Base-by-base conservation (phyloP, 2,797 vertebrate genomes). In the Alca torda region DNA sequence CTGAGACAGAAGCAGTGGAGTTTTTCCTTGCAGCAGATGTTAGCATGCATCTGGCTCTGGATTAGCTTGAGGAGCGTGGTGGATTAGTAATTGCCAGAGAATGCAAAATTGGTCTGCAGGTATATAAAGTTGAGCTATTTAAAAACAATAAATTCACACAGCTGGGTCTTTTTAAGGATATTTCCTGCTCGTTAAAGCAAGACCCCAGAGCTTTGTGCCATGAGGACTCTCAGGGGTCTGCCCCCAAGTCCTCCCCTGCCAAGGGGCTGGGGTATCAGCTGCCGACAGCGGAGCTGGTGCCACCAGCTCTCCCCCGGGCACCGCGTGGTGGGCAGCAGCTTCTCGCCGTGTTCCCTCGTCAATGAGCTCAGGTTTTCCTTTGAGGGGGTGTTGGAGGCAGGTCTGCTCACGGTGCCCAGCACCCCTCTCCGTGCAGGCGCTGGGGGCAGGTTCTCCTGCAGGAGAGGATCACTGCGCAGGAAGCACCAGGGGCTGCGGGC, bases 11-110 rank as follows among this genome's bases (percentile, higher is more conserved):
- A 85, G 87, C 87, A 78, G 69, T 45, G 89, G 54, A 50, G 67
- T 41, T 81, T 81, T 79, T 73, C 83, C 67, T 86, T 86, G 78
- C 67, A 90, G 94, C 93, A 96, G 91, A 93, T 95, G 96, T 85
- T 86, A 65, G 76, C 83, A 4, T 33, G 57, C 87, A 67, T 95
- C 94, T 96, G 95, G 79, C 65, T 84, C 61, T 2, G 4, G 39
- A 31, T 61, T 88, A 93, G 87, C 65, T 63, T 16, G 3, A 81
- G 87, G 61, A 87, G 68, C 4, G 2, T 2, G 4, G 67, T 81
- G 79, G 60, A 24, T 89, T 81, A 60, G 54, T 75, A 81, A 45
- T 60, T 96, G 79, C 64, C 74, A 78, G 76, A 78, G 89, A 91
- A 78, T 33, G 73, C 76, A 48, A 31, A 95, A 70, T 31, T 45